Conservation (phyloP, 2,888 invertebrate species). For the Hipparchia semele region DNA sequence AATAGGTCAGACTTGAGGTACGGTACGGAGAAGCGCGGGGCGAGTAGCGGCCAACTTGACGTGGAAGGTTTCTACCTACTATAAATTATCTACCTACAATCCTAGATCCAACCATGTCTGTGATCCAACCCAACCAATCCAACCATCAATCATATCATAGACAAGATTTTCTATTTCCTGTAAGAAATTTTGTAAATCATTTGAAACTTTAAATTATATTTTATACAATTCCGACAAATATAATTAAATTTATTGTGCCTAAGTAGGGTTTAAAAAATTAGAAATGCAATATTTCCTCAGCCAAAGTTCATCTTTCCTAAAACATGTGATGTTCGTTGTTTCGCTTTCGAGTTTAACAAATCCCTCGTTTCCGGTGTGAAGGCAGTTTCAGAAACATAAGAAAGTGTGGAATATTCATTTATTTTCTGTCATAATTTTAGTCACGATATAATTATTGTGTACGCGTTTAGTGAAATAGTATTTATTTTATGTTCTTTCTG, state of each 20-base stretch:
- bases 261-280: slow-evolving; percentile 49
- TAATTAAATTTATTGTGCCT: slow-evolving; percentile 21
- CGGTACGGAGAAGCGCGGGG: too few relatives aligned
- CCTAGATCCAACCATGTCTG: too few relatives aligned
- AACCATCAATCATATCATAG: slow-evolving; percentile 35
- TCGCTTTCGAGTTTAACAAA: slow-evolving; percentile 68
- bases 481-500: slow-evolving; percentile 70
- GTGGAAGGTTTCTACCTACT: too few relatives aligned
- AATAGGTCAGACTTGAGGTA: too few relatives aligned
- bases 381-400: slow-evolving; percentile 77
- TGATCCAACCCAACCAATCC: too few relatives aligned
- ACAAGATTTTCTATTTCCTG: slow-evolving; percentile 39
- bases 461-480: slow-evolving; percentile 65
- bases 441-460: slow-evolving; percentile 60
- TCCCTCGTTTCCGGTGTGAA: slow-evolving; percentile 78
- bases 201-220: slow-evolving; percentile 18
- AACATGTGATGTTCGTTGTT: slow-evolving; percentile 58
- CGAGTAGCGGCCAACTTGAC: too few relatives aligned
- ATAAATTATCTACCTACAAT: too few relatives aligned
- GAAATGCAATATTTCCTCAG: slow-evolving; percentile 67
- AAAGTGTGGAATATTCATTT: slow-evolving; percentile 79
- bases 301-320: slow-evolving; percentile 51
- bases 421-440: slow-evolving; percentile 77
- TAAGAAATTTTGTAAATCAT: slow-evolving; percentile 35
- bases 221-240: slow-evolving; percentile 1